These are phyloP conservation scores for Hyperoplus immaculatus DNA, from an alignment of 2,797 vertebrate genomes.

Conservation along the genomic window DNA sequence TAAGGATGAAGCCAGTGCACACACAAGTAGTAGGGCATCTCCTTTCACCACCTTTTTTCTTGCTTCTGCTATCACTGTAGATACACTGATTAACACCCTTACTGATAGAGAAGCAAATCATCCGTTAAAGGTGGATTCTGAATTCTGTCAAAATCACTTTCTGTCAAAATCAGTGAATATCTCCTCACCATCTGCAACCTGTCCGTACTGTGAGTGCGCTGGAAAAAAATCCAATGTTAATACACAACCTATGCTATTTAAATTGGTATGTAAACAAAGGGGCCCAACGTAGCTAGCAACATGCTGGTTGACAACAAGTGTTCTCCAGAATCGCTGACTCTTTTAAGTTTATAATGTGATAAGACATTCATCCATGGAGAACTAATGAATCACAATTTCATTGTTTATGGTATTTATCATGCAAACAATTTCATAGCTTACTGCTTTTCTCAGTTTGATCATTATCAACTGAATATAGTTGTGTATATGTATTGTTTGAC, in stretches of 20 bases:
- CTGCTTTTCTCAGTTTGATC: slow-evolving; percentile 7
- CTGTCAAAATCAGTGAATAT: too few species aligned
- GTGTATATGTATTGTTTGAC: not conserved
- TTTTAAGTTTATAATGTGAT: too few species aligned
- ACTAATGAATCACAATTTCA: not conserved
- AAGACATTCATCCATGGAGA: not conserved
- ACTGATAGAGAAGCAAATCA: not conserved
- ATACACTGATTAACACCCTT: not conserved
- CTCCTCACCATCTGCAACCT: too few species aligned
- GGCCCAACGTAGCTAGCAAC: too few species aligned
- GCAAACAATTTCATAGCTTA: not conserved
- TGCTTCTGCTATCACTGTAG: not conserved
- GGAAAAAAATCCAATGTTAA: too few species aligned
- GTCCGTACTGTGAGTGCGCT: too few species aligned
- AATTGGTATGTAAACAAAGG: too few species aligned
- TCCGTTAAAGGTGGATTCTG: too few species aligned
- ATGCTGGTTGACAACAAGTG: too few species aligned
- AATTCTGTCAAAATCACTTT: too few species aligned
- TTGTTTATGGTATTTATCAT: not conserved
- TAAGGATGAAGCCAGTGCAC: slow-evolving; percentile 67
- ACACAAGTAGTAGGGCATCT: not conserved
- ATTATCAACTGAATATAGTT: not conserved
- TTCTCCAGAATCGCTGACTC: too few species aligned
- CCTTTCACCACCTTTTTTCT: not conserved
- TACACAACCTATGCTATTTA: too few species aligned